These are phyloP conservation scores for Cygnus olor DNA, from an alignment of 2,797 vertebrate genomes.

Conservation along the genomic window DNA sequence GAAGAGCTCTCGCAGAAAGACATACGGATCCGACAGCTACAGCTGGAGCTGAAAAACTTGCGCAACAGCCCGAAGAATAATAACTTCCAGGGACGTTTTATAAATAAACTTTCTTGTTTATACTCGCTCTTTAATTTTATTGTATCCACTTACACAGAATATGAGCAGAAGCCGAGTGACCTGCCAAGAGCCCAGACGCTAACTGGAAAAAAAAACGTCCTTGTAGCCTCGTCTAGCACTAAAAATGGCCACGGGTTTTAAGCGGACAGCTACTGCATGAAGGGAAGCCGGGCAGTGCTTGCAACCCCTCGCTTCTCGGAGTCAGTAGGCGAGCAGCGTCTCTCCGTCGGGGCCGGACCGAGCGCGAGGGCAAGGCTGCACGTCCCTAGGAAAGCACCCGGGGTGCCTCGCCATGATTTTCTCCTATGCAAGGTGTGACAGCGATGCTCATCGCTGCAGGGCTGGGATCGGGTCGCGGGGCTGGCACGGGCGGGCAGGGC, in stretches of 20 bases:
- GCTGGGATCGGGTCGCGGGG: background rate
- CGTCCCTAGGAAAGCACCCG: background rate
- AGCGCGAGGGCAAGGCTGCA: background rate
- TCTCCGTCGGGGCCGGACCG: background rate
- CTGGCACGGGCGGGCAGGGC: background rate
- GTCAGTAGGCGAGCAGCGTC: background rate
- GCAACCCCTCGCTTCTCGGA: background rate
- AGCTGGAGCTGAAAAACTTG: constrained; percentile 95
- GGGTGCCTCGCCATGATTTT: background rate
- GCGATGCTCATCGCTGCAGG: background rate
- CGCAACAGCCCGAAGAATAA: constrained; percentile 93
- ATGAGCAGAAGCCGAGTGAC: constrained; percentile 19
- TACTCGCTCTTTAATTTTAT: constrained; percentile 60
- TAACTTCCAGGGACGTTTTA: constrained; percentile 80
- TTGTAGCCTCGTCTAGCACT: constrained; percentile 47
- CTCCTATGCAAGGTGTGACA: constrained; percentile 2
- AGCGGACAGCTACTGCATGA: constrained; percentile 4
- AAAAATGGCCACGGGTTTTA: background rate
- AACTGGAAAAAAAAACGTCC: constrained; percentile 70
- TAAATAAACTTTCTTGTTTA: constrained; percentile 65
- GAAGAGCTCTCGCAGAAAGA: constrained; percentile 93
- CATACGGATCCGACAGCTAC: constrained; percentile 92
- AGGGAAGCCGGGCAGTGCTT: background rate
- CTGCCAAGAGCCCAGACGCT: constrained; percentile 21
- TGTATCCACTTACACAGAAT: constrained; percentile 37